A percentile compares a stretch with the other conserved stretches of the same genome.
These are phyloP conservation scores for Drosophila neutralis DNA, from an alignment of 2,888 invertebrate genomes.

Conservation along the genomic window DNA sequence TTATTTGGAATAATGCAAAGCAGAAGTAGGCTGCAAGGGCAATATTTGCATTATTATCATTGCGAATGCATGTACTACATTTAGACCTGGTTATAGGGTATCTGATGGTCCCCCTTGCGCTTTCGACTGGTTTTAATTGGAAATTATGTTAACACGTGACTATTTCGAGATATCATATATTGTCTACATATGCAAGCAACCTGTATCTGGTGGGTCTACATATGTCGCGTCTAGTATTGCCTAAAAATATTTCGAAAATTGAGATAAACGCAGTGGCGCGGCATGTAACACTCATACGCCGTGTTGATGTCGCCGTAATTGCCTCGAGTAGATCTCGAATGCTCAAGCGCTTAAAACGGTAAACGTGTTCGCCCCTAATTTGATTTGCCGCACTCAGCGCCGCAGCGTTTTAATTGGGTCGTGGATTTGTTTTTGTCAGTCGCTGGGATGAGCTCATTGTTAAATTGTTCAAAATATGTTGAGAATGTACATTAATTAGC, in stretches of 20 bases:
- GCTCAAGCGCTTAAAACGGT: slow-evolving; percentile 52
- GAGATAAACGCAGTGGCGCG: slow-evolving; percentile 59
- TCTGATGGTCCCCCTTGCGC: not conserved
- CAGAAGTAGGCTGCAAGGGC: not conserved
- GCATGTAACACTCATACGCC: slow-evolving; percentile 34
- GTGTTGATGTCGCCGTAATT: slow-evolving; percentile 45
- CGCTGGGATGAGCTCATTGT: slow-evolving; percentile 67
- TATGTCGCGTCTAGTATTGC: slow-evolving; percentile 42
- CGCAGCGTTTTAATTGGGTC: slow-evolving; percentile 29
- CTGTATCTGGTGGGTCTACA: slow-evolving; percentile 37
- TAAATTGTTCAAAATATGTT: slow-evolving; percentile 47
- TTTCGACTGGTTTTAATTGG: slow-evolving; percentile 53
- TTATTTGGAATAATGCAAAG: not conserved
- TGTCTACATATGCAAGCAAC: slow-evolving; percentile 32
- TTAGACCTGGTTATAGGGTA: not conserved
- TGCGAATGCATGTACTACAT: not conserved
- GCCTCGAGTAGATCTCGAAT: slow-evolving; percentile 43
- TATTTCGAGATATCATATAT: slow-evolving; percentile 41
- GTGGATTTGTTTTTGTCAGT: slow-evolving; percentile 23
- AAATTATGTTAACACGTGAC: slow-evolving; percentile 74
- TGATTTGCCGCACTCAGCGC: slow-evolving; percentile 55
- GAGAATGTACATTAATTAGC: slow-evolving; percentile 62
- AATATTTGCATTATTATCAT: not conserved
- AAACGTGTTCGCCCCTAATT: slow-evolving; percentile 76
- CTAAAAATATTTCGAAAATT: slow-evolving; percentile 55